These are phyloP conservation scores for Cyprinodon tularosa DNA, from an alignment of 2,113 vertebrate genomes.

Conservation along the genomic window DNA sequence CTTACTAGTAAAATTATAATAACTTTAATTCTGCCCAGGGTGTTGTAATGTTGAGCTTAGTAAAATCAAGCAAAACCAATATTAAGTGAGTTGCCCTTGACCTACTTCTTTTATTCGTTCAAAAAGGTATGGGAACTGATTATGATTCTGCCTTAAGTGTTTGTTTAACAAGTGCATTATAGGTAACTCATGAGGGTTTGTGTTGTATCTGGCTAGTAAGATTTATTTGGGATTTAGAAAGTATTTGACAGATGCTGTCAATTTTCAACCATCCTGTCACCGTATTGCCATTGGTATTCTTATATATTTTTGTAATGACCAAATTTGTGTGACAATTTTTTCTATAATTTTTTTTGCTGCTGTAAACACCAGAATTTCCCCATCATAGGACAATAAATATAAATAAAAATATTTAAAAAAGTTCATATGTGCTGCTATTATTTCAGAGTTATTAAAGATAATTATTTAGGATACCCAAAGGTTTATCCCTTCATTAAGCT, in stretches of 20 bases:
- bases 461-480: no score
- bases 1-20: no score
- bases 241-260: conserved; percentile 41
- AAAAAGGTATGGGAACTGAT: conserved; percentile 33
- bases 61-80: conserved; percentile 36
- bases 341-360: no score
- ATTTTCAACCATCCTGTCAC: conserved; percentile 13
- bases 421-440: no score
- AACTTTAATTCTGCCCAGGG: no score
- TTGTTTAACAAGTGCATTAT: conserved; percentile 47
- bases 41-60: no score
- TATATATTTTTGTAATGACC: not conserved
- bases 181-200: conserved; percentile 28
- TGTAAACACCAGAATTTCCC: no score
- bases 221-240: conserved; percentile 22
- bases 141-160: conserved; percentile 31
- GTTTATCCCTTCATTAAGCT: no score
- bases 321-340: no score
- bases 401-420: no score
- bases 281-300: conserved; percentile 45
- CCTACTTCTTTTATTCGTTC: conserved; percentile 32
- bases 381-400: no score
- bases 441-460: no score
- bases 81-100: conserved; percentile 26
- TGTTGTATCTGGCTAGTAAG: conserved; percentile 13